phyloP scores from a whole-genome alignment of 2,113 vertebrate species.

The Nibea albiflora region DNA sequence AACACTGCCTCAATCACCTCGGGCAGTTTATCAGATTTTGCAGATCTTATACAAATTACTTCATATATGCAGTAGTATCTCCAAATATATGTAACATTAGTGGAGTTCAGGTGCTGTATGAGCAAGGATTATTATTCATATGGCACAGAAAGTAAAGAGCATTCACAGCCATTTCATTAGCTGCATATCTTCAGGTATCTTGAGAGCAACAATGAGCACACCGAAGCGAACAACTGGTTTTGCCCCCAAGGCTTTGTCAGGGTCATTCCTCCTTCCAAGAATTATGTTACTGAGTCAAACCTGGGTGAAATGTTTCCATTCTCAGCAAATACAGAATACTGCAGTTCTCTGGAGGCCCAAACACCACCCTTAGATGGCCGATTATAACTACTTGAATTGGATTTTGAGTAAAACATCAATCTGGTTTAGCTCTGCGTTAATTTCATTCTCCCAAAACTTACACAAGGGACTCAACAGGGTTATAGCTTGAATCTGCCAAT shows the following conservation, averaged over 20 bases:
- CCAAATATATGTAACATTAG: no score
- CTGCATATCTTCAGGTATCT: slow-evolving; percentile 55
- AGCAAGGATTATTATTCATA: slow-evolving; percentile 51
- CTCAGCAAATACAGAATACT: slow-evolving; percentile 31
- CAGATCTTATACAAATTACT: neutral
- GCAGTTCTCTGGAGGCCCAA: slow-evolving; percentile 46
- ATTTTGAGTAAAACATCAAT: slow-evolving; percentile 63
- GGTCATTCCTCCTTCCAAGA: slow-evolving; percentile 42
- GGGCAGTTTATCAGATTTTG: neutral
- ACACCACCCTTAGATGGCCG: slow-evolving; percentile 16
- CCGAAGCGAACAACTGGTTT: slow-evolving; percentile 43
- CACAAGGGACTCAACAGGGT: slow-evolving; percentile 18
- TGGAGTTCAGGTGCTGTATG: neutral
- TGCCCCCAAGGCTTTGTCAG: slow-evolving; percentile 43
- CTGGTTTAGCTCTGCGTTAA: slow-evolving; percentile 31
- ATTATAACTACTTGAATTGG: slow-evolving; percentile 57
- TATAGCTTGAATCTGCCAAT: slow-evolving; percentile 34
- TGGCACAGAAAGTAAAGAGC: slow-evolving; percentile 36
- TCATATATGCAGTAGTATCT: neutral
- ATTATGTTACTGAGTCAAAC: slow-evolving; percentile 40
- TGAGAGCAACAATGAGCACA: slow-evolving; percentile 52
- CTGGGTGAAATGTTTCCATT: slow-evolving; percentile 36
- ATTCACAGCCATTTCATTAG: slow-evolving; percentile 60
- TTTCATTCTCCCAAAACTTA: slow-evolving; percentile 32
- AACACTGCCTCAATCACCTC: neutral